phyloP scores from a whole-genome alignment of 2,797 vertebrate species.

The Synaphobranchus kaupii region DNA sequence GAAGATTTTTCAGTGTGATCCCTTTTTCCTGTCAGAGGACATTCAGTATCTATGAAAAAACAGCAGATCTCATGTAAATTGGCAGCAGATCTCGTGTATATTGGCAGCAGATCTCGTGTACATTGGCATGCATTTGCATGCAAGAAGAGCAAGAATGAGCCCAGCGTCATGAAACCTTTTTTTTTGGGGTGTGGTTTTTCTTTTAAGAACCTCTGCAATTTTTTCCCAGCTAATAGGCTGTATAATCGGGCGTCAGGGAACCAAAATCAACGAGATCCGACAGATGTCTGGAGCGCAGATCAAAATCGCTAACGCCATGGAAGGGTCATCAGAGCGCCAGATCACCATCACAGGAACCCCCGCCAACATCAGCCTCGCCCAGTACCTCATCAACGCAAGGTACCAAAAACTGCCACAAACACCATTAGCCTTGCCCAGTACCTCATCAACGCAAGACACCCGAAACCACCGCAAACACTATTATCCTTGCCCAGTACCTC shows the following conservation, averaged over 20 bases:
- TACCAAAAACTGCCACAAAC: slow-evolving; percentile 58
- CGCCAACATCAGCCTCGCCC: slow-evolving; percentile 96
- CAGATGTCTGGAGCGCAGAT: slow-evolving; percentile 99
- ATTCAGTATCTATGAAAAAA: too few relatives aligned
- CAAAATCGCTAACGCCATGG: slow-evolving; percentile 96
- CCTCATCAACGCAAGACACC: background rate
- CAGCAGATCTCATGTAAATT: background rate
- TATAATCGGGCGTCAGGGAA: slow-evolving; percentile 97
- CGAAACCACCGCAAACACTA: background rate
- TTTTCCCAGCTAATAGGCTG: slow-evolving; percentile 93
- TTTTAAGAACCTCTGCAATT: slow-evolving; percentile 56
- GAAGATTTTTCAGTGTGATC: too few relatives aligned
- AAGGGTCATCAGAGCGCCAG: slow-evolving; percentile 95
- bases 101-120: too few relatives aligned
- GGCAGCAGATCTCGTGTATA: too few relatives aligned
- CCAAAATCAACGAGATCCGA: slow-evolving; percentile 98
- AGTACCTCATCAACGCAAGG: slow-evolving; percentile 99
- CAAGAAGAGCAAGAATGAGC: background rate
- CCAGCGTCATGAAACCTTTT: background rate
- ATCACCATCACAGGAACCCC: slow-evolving; percentile 97
- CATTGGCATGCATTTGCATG: background rate
- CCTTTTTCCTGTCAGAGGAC: too few relatives aligned
- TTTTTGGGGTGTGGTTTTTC: slow-evolving; percentile 27
- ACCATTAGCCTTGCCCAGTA: background rate
- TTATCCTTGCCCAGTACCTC: background rate